Percentiles rank a stretch among this genome's conserved stretches.
phyloP scores from a whole-genome alignment of 1,140 invertebrate species.

The Sitophilus oryzae region DNA sequence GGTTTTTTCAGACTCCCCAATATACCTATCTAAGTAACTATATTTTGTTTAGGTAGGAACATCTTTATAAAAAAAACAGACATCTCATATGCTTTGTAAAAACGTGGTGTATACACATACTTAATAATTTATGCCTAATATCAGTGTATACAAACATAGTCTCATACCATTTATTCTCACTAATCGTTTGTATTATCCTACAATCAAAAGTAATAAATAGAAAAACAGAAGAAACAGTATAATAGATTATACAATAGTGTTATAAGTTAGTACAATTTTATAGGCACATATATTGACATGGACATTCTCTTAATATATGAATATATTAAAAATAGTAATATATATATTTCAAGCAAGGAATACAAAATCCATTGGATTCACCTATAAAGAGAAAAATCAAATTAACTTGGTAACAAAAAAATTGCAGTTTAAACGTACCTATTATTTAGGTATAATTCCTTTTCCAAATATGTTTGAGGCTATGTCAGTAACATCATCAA shows the following conservation, averaged over 20 bases:
- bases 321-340: not conserved
- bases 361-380: not conserved
- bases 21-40: too few relatives aligned
- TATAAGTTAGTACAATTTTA: not conserved
- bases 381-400: not conserved
- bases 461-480: slow-evolving; percentile 30
- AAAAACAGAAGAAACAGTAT: too few relatives aligned
- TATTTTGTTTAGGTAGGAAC: too few relatives aligned
- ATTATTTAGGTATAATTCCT: slow-evolving; percentile 24
- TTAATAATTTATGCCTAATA: too few relatives aligned
- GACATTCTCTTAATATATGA: not conserved
- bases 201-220: too few relatives aligned
- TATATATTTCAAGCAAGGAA: not conserved
- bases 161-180: slow-evolving; percentile 2
- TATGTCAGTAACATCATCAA: slow-evolving; percentile 24
- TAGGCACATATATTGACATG: slow-evolving; percentile 13
- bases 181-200: too few relatives aligned
- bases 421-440: slow-evolving; percentile 7
- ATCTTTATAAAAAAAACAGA: too few relatives aligned
- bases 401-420: too few relatives aligned
- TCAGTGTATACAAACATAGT: not conserved
- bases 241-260: too few relatives aligned
- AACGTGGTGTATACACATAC: too few relatives aligned
- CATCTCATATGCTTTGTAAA: too few relatives aligned
- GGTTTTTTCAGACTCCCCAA: too few relatives aligned